Base-by-base conservation (phyloP, 2,888 invertebrate species). In the Drosophila monieri region DNA sequence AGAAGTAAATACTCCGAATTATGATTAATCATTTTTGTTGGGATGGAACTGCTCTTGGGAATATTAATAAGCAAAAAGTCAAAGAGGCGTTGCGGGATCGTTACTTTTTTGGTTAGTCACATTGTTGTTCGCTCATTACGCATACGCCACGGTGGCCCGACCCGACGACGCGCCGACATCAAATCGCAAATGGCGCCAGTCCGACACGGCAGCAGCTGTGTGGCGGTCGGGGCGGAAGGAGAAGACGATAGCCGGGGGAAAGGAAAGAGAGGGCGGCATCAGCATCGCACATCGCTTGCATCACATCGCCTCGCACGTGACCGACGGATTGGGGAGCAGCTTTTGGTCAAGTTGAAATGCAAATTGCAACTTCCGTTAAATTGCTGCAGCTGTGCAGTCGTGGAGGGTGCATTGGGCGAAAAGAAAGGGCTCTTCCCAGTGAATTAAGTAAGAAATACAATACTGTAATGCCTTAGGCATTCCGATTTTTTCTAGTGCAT, bases 331-430 rank as follows among this genome's bases (percentile, higher is more conserved):
- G 60, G 65, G 48, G 48, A 52, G 72, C 52, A 64, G 71, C 72
- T 71, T 71, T 64, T 73, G 85, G 80, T 83, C 83, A 85, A 85
- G 83, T 77, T 83, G 74, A 80, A 78, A 84, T 86, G 85, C 85
- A 86, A 84, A 85, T 80, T 85, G 81, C 76, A 86, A 84, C 83
- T 86, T 84, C 81, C 83, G 83, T 84, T 81, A 87, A 81, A 87
- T 81, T 81, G 81, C 57, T 62, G 81, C 86, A 80, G 86, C 80
- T 78, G 78, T 49, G 46, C 43, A 54, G 60, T 37, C 49, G 47
- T 46, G 55, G 61, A 41, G 21, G 37, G 14, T 43, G n/a, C 47
- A 68, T 25, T 8, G 41, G 3, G 54, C 44, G 21, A 64, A 65
- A 18, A 23, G 3, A 1, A 0, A 12, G 6, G n/a, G 10, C 18